Evolutionary conservation across 1,140 invertebrate genomes (phyloP), one percentile per base, ranked within the genome.

Genomic region (Leptinotarsa undecemlineata): DNA sequence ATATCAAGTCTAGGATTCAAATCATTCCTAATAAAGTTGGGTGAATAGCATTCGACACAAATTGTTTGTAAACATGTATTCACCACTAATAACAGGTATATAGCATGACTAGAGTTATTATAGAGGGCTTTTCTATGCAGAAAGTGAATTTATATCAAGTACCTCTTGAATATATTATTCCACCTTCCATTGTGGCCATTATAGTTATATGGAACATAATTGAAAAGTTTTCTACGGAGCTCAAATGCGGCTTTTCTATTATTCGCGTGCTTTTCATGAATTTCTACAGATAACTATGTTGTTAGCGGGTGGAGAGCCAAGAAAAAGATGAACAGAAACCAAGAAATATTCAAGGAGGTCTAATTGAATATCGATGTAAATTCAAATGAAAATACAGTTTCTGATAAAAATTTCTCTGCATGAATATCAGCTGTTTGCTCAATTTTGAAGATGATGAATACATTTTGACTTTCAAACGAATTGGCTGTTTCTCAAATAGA

Each of bases 91-190:
- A 19, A 15, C 51, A 57, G 15, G 64, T n/a, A 67, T 26, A 67
- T 67, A 17, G 19, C 64, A 23, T 67, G 64, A 26, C 64, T 67
- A 26, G 6, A 67, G 42, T 42, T 23, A 67, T 67, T 67, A 67
- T 8, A 67, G 15, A 19, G 15, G 6, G 15, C 5, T 57, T n/a
- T 57, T 0, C 51, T 15, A 17, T 57, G 13, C 51, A 19, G 51
- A 57, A 57, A 57, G 51, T 19, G 51, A 19, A 19, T 57, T 57
- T 57, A 42, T 57, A 15, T 57, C 15, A 57, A 57, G 14, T 57
- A 57, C n/a, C 51, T 15, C 51, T 57, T 57, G 51, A 57, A 57
- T 57, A 19, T 5, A 57, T 57, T 6, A 57, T 17, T 57, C 4
- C 13, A 19, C 51, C 17, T 57, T 19, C 17, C 15, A 57, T 15